phyloP scores from a whole-genome alignment of 2,888 invertebrate species.

The Liopterus haemorrhoidalis region DNA sequence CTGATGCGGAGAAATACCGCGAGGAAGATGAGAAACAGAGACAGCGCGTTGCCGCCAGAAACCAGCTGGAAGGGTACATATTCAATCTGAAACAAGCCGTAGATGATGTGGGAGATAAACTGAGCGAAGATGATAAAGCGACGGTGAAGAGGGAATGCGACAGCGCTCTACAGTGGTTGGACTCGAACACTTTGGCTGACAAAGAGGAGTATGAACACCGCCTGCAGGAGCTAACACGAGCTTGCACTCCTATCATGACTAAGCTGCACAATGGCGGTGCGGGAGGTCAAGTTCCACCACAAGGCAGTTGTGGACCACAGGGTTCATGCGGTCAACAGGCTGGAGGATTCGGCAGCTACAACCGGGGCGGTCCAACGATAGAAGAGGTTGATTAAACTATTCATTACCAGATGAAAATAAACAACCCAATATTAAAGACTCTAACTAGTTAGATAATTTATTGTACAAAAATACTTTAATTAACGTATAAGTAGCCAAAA shows the following conservation, averaged over 20 bases:
- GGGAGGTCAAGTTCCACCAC: constrained; percentile 31
- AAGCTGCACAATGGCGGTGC: constrained; percentile 46
- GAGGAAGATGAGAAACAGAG: constrained; percentile 67
- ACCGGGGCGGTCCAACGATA: constrained; percentile 50
- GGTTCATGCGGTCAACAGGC: constrained; percentile 36
- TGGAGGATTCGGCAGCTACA: constrained; percentile 29
- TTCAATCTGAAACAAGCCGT: constrained; percentile 64
- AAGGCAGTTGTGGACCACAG: too few relatives aligned
- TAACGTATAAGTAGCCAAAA: too few relatives aligned
- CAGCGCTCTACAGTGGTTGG: constrained; percentile 60
- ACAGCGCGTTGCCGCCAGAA: constrained; percentile 61
- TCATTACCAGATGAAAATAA: too few relatives aligned
- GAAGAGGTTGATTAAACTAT: constrained; percentile 53
- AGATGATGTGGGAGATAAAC: constrained; percentile 56
- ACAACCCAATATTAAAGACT: too few relatives aligned
- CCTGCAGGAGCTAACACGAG: constrained; percentile 47
- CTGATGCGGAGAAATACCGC: constrained; percentile 66
- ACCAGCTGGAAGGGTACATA: constrained; percentile 64
- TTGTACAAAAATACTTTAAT: too few relatives aligned
- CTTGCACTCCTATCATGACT: constrained; percentile 56
- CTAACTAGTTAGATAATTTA: too few relatives aligned
- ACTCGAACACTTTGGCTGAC: constrained; percentile 59
- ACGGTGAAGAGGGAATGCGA: constrained; percentile 51
- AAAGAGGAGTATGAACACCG: constrained; percentile 62
- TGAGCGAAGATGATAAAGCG: constrained; percentile 60